phyloP scores from a whole-genome alignment of 2,797 vertebrate genomes.

The Brachyrhaphis roseni region DNA sequence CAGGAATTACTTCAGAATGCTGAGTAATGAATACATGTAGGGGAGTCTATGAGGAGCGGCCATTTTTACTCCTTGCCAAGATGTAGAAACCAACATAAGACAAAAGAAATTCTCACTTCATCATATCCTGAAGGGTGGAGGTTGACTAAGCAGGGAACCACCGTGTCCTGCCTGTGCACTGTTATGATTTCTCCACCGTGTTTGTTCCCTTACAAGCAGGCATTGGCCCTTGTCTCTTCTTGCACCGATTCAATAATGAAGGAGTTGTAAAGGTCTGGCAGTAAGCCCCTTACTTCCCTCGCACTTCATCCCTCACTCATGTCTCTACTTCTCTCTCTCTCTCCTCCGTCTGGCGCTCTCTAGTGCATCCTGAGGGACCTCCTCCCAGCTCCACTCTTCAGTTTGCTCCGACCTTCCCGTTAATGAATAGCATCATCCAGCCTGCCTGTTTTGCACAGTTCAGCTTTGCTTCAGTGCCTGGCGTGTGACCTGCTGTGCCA shows the following conservation, averaged over 20 bases:
- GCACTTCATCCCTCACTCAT: conserved; percentile 20
- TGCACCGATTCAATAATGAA: conserved; percentile 66
- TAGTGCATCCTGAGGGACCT: conserved; percentile 57
- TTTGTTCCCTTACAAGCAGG: conserved; percentile 27
- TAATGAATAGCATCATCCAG: conserved; percentile 65
- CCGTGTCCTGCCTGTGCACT: conserved; percentile 22
- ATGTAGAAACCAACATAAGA: conserved; percentile 32
- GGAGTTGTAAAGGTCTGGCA: conserved; percentile 69
- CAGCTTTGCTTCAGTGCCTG: conserved; percentile 51
- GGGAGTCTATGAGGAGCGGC: not conserved
- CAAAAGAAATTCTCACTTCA: conserved; percentile 31
- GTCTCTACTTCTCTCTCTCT: conserved; percentile 4
- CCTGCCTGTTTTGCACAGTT: conserved; percentile 61
- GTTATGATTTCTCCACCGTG: conserved; percentile 22
- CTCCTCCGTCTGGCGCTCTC: conserved; percentile 28
- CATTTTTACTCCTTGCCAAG: conserved; percentile 18
- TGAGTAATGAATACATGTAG: not conserved
- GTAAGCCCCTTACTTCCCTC: conserved; percentile 45
- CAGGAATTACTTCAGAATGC: not conserved
- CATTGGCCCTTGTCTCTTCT: conserved; percentile 40
- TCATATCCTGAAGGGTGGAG: conserved; percentile 42
- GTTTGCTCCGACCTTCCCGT: conserved; percentile 52
- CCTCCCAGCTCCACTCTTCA: conserved; percentile 54
- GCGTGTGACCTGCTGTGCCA: conserved; percentile 53
- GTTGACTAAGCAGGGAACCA: conserved; percentile 19